A percentile compares a stretch with the other conserved stretches of the same genome.
These are phyloP conservation scores for Atta cephalotes DNA, from an alignment of 1,140 invertebrate genomes.

Conservation along the genomic window DNA sequence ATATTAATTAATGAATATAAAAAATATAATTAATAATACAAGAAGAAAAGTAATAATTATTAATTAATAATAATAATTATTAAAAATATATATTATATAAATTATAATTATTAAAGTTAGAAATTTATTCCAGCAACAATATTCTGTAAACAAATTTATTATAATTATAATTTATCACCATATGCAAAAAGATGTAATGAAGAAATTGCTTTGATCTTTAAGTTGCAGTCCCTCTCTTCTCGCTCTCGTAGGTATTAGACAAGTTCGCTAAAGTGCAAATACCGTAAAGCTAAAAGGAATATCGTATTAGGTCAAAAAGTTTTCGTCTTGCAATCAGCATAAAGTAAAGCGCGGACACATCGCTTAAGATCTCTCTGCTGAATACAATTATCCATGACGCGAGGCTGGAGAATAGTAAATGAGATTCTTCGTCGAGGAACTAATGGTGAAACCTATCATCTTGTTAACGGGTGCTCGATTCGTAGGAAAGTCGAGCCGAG, in stretches of 20 bases:
- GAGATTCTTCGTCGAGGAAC: constrained; percentile 46
- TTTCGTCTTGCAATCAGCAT: constrained; percentile 64
- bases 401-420: constrained; percentile 58
- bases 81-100: neutral
- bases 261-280: constrained; percentile 70
- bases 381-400: constrained; percentile 77
- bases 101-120: neutral
- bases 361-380: constrained; percentile 73
- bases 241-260: constrained; percentile 65
- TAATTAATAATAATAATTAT: neutral
- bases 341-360: constrained; percentile 37
- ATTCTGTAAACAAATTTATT: constrained; percentile 2
- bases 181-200: neutral
- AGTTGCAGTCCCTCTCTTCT: neutral
- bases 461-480: constrained; percentile 71
- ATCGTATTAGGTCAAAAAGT: constrained; percentile 77
- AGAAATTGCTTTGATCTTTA: constrained; percentile 1
- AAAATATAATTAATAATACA: neutral
- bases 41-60: neutral
- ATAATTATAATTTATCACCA: too few species aligned
- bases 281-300: constrained; percentile 66
- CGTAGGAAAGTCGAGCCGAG: constrained; percentile 64
- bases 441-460: constrained; percentile 34
- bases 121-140: neutral
- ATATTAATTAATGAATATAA: neutral